Evolutionary conservation across 2,113 vertebrate genomes (phyloP).

Genomic region (Cricetomys ansorgei): DNA sequence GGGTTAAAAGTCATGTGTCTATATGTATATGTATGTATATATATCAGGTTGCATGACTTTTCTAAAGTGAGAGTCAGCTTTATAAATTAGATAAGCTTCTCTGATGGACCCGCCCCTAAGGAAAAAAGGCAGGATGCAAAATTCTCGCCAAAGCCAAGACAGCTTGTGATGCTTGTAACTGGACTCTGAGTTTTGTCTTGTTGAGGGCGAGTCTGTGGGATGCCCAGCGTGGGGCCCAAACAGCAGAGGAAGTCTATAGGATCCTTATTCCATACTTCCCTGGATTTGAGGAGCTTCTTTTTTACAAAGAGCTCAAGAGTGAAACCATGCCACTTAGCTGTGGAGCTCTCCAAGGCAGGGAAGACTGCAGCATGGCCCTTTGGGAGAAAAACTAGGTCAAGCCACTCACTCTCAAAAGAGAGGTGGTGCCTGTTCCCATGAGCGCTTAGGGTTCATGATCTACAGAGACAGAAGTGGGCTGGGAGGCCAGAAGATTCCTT

Average conservation of each 20-base stretch:
- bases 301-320: slow-evolving; percentile 21
- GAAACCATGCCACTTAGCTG: not conserved
- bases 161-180: not conserved
- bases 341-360: not conserved
- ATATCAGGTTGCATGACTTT: slow-evolving; percentile 32
- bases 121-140: slow-evolving; percentile 8
- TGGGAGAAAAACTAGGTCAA: slow-evolving; percentile 28
- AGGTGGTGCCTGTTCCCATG: not conserved
- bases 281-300: slow-evolving; percentile 44
- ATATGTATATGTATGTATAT: too few species aligned
- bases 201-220: not conserved
- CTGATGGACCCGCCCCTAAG: not conserved
- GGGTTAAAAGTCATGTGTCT: not conserved
- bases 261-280: not conserved
- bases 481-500: not conserved
- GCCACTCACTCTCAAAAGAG: not conserved
- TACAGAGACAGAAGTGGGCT: not conserved
- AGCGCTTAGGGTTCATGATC: not conserved
- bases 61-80: slow-evolving; percentile 35
- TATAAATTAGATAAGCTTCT: slow-evolving; percentile 55
- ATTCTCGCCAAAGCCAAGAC: not conserved
- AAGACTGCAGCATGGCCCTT: not conserved
- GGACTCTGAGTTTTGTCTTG: not conserved
- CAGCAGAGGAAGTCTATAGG: not conserved
- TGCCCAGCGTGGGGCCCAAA: not conserved